These are phyloP conservation scores for Drosophila auraria DNA, from an alignment of 1,140 invertebrate species.

Conservation along the genomic window DNA sequence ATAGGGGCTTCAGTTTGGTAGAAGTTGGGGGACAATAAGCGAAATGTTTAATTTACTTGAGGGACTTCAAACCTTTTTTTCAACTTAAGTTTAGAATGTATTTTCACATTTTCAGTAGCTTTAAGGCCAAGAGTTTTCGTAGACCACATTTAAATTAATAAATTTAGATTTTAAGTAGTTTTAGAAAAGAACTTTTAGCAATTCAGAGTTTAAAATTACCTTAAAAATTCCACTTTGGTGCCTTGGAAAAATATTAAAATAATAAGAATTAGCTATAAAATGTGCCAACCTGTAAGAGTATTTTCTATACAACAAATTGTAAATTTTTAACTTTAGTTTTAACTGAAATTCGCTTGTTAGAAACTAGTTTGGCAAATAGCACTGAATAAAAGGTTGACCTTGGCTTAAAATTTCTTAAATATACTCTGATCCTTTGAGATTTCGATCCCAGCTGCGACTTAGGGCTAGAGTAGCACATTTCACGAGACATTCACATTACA, in stretches of 20 bases:
- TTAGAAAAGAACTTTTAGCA: background rate
- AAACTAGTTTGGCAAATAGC: background rate
- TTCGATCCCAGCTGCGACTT: background rate
- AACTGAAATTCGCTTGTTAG: background rate
- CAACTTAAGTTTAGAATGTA: background rate
- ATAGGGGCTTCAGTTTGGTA: background rate
- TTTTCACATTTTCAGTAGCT: background rate
- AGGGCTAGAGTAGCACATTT: constrained; percentile 8
- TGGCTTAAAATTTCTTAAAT: constrained; percentile 1
- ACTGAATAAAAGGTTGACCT: constrained; percentile 8
- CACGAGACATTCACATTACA: constrained; percentile 11
- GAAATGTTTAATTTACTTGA: background rate
- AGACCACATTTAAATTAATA: background rate
- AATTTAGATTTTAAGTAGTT: background rate
- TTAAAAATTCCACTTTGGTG: background rate
- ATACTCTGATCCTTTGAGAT: background rate
- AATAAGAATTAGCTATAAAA: background rate
- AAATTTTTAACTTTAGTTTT: background rate
- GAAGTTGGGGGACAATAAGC: background rate
- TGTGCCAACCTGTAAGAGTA: background rate
- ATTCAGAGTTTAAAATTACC: background rate
- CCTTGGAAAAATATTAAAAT: background rate
- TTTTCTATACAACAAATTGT: background rate
- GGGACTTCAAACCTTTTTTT: background rate
- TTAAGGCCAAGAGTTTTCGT: background rate